Base-by-base conservation (phyloP, 2,888 invertebrate species). In the Cabera pusaria region DNA sequence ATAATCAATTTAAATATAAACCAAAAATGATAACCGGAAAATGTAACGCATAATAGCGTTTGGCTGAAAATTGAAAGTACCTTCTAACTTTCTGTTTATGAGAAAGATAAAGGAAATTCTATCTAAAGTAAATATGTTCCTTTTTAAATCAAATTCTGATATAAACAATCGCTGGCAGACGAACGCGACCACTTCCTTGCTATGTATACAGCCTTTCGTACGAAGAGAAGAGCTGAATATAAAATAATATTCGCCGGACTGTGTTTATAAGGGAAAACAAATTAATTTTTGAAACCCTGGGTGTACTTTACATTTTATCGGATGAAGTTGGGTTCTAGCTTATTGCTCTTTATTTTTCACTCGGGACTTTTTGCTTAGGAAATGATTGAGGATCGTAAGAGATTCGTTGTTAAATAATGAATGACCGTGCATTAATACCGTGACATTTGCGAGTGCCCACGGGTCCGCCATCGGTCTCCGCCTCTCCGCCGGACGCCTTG, bases 401-500 rank as follows among this genome's bases (percentile, higher is more conserved):
- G 35, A 21, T 35, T 36, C 31, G 35, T 60, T 65, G 61, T 68
- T 69, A 64, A 71, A 62, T 71, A 72, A 72, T 65, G 56, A 65
- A 71, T 59, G 65, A 59, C 56, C 54, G 51, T 66, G 61, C 56
- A 67, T 68, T 69, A 64, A 59, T 54, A 58, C 54, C 51, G 51
- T 59, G 65, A 59, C 62, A 64, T 68, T 67, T 61, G 59, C 56
- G 49, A 49, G 56, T 44, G 46, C 48, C 29, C 49, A 32, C 33
- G 10, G 34, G 35, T 49, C 34, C 37, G 33, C 42, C 54, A 45
- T 42, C 51, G 44, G 51, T 52, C 49, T 42, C 51, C 43, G 51
- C 50, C 49, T 49, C 44, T 28, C 41, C 49, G 65, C 67, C 63
- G 64, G 64, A 62, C 60, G 65, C 67, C 67, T 65, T 72, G 74